phyloP scores from a whole-genome alignment of 2,113 vertebrate species.

The Seriola rivoliana region DNA sequence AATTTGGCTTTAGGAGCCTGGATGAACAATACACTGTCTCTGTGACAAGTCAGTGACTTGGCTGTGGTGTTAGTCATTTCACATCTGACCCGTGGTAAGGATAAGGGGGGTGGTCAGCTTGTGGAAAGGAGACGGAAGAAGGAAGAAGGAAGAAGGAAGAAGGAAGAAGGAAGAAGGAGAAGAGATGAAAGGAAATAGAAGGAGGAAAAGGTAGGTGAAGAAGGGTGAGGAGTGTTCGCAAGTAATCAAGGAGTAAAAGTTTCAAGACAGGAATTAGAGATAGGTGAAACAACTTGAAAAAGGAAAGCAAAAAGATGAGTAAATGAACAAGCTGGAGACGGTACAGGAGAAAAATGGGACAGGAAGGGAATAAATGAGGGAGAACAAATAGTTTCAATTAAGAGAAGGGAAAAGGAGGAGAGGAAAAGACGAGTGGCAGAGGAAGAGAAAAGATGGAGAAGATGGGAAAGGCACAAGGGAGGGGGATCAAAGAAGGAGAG shows the following conservation, averaged over 20 bases:
- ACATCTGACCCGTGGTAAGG: slow-evolving; percentile 16
- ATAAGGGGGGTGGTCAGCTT: background rate
- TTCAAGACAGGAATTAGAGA: background rate
- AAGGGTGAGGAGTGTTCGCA: background rate
- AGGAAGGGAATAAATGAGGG: slow-evolving; percentile 6
- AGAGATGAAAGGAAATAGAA: background rate
- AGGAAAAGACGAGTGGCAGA: background rate
- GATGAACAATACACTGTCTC: slow-evolving; percentile 27
- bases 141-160: background rate
- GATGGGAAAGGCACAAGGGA: background rate
- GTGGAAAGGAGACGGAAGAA: background rate
- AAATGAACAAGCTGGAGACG: background rate
- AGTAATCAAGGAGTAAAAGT: background rate
- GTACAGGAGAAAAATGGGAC: background rate
- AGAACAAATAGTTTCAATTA: slow-evolving; percentile 32
- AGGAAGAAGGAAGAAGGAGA: background rate
- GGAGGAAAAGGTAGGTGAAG: background rate
- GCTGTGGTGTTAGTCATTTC: slow-evolving; percentile 36
- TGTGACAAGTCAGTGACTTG: slow-evolving; percentile 24
- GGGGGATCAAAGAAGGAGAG: background rate
- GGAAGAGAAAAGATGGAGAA: background rate
- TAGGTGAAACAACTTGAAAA: background rate
- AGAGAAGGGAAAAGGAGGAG: background rate
- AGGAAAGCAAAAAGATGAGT: background rate
- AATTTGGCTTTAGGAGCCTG: slow-evolving; percentile 23